Conservation (phyloP, 2,888 invertebrate species). For the Andrena dorsata region DNA sequence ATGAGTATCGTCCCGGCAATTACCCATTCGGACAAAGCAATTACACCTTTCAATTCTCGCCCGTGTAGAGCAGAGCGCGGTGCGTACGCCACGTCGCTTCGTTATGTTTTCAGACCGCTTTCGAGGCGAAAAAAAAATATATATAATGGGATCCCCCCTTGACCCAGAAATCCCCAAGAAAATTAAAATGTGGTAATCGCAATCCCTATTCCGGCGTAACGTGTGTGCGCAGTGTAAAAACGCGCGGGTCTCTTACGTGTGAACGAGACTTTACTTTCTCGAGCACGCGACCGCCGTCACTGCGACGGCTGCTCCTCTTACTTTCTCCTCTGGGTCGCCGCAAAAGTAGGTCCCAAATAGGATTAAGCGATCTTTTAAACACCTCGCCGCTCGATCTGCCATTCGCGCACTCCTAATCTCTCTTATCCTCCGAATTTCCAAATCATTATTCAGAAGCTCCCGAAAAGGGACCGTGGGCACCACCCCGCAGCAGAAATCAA, state of each 20-base stretch:
- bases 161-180: slow-evolving; percentile 54
- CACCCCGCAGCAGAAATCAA: not conserved
- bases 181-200: slow-evolving; percentile 65
- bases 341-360: slow-evolving; percentile 84
- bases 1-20: not conserved
- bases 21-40: slow-evolving; percentile 7
- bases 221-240: slow-evolving; percentile 37
- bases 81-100: not conserved
- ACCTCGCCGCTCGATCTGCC: slow-evolving; percentile 52
- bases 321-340: slow-evolving; percentile 80
- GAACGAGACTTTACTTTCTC: slow-evolving; percentile 80
- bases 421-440: slow-evolving; percentile 7
- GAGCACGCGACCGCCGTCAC: slow-evolving; percentile 77
- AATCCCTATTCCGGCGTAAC: slow-evolving; percentile 43
- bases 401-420: slow-evolving; percentile 4
- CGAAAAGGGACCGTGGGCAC: not conserved
- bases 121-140: slow-evolving; percentile 19
- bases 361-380: slow-evolving; percentile 70
- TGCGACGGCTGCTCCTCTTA: slow-evolving; percentile 76
- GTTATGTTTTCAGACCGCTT: slow-evolving; percentile 32
- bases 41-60: slow-evolving; percentile 13
- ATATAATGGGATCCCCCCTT: slow-evolving; percentile 20
- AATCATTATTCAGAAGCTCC: slow-evolving; percentile 27
- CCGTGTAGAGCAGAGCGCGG: not conserved
- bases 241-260: slow-evolving; percentile 66